Evolutionary conservation across 2,113 vertebrate species (phyloP).

Genomic region (Osmerus mordax): DNA sequence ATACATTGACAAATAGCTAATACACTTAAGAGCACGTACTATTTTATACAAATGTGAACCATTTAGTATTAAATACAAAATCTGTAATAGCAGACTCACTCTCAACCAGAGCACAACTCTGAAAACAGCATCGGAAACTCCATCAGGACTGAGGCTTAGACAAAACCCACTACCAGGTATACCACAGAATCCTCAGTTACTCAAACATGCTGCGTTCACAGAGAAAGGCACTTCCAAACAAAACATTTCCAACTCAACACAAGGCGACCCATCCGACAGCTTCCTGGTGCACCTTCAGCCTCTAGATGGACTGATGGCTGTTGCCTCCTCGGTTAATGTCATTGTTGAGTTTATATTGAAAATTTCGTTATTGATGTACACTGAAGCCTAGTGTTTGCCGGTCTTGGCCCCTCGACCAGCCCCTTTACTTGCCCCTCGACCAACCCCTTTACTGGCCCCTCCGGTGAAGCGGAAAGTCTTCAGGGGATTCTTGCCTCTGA

Average conservation of each 20-base stretch:
- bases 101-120: no score
- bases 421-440: no score
- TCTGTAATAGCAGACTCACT: no score
- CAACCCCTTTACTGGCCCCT: conserved; percentile 3
- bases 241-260: background rate
- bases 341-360: background rate
- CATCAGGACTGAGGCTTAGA: no score
- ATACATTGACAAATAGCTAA: background rate
- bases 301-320: background rate
- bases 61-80: no score
- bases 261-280: background rate
- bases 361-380: conserved; percentile 2
- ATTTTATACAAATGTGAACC: no score
- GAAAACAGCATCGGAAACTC: no score
- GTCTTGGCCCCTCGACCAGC: conserved; percentile 30
- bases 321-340: background rate
- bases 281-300: background rate
- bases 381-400: conserved; percentile 31
- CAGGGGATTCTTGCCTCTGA: conserved; percentile 66
- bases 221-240: no score
- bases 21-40: no score
- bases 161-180: no score
- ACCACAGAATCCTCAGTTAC: no score
- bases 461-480: conserved; percentile 68
- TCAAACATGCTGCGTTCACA: no score